Evolutionary conservation across 2,888 invertebrate species (phyloP).

Genomic region (Perizoma flavofasciatum): DNA sequence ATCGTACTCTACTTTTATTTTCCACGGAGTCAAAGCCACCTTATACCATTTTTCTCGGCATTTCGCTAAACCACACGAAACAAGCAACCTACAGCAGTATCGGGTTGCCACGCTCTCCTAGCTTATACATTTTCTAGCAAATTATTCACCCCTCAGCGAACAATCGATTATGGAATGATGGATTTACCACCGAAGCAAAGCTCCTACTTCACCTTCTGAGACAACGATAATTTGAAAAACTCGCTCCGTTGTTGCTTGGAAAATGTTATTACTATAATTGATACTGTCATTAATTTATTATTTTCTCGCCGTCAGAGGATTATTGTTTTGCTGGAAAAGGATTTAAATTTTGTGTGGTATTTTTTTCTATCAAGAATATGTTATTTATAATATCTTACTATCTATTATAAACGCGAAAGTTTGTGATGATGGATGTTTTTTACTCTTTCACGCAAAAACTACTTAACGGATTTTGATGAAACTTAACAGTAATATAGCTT

Average conservation of each 20-base stretch:
- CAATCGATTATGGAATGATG: slow-evolving; percentile 66
- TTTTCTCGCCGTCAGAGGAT: too few species aligned
- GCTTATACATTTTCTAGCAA: slow-evolving; percentile 44
- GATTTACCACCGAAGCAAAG: slow-evolving; percentile 45
- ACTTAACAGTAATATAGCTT: too few species aligned
- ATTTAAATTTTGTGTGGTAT: too few species aligned
- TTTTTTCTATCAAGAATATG: too few species aligned
- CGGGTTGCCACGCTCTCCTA: slow-evolving; percentile 15
- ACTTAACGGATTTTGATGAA: too few species aligned
- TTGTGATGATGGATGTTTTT: too few species aligned
- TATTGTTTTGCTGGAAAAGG: too few species aligned
- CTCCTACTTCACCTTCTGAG: slow-evolving; percentile 27
- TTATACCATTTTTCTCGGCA: not conserved
- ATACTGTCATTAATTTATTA: not conserved
- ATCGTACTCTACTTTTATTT: too few species aligned
- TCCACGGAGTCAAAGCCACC: not conserved
- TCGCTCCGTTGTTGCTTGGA: not conserved
- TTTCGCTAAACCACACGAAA: slow-evolving; percentile 15
- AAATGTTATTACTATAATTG: not conserved
- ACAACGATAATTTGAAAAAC: slow-evolving; percentile 20
- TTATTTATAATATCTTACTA: too few species aligned
- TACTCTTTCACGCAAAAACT: too few species aligned
- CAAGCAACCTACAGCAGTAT: slow-evolving; percentile 10
- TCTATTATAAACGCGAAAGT: too few species aligned
- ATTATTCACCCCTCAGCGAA: slow-evolving; percentile 56